Evolutionary conservation across 2,888 invertebrate genomes (phyloP).

Genomic region (Kryphioiulus occultus): DNA sequence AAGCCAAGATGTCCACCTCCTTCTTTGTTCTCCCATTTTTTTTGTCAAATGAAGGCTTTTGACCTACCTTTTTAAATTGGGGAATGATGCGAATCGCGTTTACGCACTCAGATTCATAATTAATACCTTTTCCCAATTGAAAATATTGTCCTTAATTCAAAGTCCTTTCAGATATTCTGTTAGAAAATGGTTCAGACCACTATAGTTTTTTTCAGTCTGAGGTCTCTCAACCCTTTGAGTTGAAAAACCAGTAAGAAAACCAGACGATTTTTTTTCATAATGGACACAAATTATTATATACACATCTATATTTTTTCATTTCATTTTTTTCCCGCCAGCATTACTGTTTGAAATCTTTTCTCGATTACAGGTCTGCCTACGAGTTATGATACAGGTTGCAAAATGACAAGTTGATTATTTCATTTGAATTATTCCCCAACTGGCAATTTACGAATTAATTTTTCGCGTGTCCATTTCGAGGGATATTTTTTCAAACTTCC

Average conservation of each 20-base stretch:
- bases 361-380: not conserved
- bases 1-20: not conserved
- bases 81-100: not conserved
- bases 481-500: not conserved
- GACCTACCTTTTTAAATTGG: slow-evolving; percentile 19
- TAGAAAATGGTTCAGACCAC: not conserved
- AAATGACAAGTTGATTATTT: slow-evolving; percentile 12
- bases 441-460: not conserved
- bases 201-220: not conserved
- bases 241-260: not conserved
- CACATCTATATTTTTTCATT: not conserved
- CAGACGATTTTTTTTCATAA: slow-evolving; percentile 24
- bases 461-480: not conserved
- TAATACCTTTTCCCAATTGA: not conserved
- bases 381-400: not conserved
- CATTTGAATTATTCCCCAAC: not conserved
- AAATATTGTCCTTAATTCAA: slow-evolving; percentile 1
- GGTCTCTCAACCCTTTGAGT: slow-evolving; percentile 20
- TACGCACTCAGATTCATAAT: not conserved
- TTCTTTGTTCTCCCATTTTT: not conserved
- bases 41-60: not conserved
- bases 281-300: not conserved
- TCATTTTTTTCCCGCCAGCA: not conserved
- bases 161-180: not conserved
- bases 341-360: not conserved